phyloP scores from a whole-genome alignment of 2,888 invertebrate species.

The Lampropteryx suffumata region DNA sequence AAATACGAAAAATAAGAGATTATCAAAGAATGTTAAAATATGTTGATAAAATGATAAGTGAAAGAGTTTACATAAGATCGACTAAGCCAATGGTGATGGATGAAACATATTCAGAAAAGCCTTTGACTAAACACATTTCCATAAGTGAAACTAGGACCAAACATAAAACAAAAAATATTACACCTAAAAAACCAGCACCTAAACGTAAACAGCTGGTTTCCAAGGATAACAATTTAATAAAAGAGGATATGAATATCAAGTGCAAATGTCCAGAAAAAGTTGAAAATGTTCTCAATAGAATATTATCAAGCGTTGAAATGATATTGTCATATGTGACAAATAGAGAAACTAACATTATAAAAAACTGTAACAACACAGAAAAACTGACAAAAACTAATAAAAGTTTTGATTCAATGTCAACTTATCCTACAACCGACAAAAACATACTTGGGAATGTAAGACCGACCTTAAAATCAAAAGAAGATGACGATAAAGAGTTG shows the following conservation, averaged over 20 bases:
- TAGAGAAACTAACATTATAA: not conserved
- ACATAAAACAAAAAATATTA: not conserved
- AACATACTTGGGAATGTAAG: not conserved
- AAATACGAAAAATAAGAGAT: constrained; percentile 62
- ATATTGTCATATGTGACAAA: constrained; percentile 37
- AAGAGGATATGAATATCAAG: not conserved
- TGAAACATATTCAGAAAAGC: constrained; percentile 32
- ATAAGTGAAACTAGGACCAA: not conserved
- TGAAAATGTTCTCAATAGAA: constrained; percentile 42
- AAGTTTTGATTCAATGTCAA: not conserved
- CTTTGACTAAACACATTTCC: not conserved
- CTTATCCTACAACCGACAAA: not conserved
- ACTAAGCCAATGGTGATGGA: constrained; percentile 39
- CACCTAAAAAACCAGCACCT: not conserved
- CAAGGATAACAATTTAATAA: not conserved
- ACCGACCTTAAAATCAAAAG: not conserved
- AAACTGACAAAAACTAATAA: not conserved
- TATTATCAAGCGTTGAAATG: constrained; percentile 46
- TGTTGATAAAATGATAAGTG: constrained; percentile 64
- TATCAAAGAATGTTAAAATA: constrained; percentile 64
- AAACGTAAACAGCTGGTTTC: not conserved
- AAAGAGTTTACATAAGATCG: constrained; percentile 45
- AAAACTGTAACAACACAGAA: not conserved
- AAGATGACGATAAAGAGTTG: not conserved
- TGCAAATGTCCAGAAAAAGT: constrained; percentile 56